Evolutionary conservation across 2,888 invertebrate genomes (phyloP).

Genomic region (Iselma pallidipennis): DNA sequence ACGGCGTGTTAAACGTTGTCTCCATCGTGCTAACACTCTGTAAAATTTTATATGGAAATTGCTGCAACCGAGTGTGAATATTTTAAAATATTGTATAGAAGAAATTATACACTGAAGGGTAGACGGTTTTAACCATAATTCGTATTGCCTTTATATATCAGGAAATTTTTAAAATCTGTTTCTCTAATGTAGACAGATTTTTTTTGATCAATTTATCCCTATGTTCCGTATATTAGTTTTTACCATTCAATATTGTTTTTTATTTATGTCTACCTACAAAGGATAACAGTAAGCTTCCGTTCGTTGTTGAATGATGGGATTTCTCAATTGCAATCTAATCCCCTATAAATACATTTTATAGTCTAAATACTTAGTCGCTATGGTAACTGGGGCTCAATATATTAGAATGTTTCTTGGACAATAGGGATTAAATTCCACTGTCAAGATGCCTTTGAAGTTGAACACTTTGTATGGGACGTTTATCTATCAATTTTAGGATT

Average conservation of each 20-base stretch:
- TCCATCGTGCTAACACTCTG: too few species aligned
- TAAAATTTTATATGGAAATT: too few species aligned
- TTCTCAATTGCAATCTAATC: not conserved
- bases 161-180: too few species aligned
- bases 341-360: constrained; percentile 12
- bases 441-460: constrained; percentile 25
- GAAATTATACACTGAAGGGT: too few species aligned
- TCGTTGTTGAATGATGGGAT: not conserved
- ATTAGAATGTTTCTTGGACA: constrained; percentile 21
- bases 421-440: constrained; percentile 24
- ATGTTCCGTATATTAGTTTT: too few species aligned
- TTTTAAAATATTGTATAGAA: too few species aligned
- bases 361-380: constrained; percentile 21
- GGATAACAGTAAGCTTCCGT: not conserved
- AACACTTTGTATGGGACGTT: constrained; percentile 26
- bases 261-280: not conserved
- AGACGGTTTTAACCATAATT: too few species aligned
- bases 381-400: constrained; percentile 11
- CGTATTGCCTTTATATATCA: too few species aligned
- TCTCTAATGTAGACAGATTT: too few species aligned
- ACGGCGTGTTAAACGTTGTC: too few species aligned
- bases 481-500: constrained; percentile 39
- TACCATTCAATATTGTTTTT: not conserved
- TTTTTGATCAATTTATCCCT: too few species aligned
- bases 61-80: too few species aligned